phyloP scores from a whole-genome alignment of 2,888 invertebrate genomes.

The Sussaba pulchella region DNA sequence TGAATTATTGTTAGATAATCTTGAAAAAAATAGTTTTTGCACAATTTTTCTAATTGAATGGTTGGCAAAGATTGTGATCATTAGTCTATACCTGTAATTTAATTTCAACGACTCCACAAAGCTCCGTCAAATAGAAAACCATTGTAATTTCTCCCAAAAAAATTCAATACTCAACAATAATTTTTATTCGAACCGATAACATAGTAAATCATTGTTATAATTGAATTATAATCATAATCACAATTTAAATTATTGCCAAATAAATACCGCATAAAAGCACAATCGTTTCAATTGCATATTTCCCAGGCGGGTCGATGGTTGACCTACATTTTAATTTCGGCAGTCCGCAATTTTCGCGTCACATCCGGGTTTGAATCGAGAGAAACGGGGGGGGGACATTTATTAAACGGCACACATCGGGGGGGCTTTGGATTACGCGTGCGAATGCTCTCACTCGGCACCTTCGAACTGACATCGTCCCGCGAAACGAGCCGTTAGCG shows the following conservation, averaged over 20 bases:
- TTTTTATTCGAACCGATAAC: background rate
- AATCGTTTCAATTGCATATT: too few relatives aligned
- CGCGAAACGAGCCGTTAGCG: constrained; percentile 7
- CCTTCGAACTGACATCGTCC: constrained; percentile 22
- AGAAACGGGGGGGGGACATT: constrained; percentile 3
- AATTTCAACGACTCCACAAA: too few relatives aligned
- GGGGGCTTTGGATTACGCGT: constrained; percentile 27
- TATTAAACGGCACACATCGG: constrained; percentile 12
- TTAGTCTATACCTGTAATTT: too few relatives aligned
- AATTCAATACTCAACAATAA: too few relatives aligned
- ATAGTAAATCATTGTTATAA: constrained; percentile 12
- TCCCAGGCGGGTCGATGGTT: too few relatives aligned
- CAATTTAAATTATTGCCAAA: background rate
- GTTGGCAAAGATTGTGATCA: background rate
- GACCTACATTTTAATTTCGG: constrained; percentile 49
- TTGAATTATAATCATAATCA: background rate
- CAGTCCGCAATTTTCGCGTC: constrained; percentile 16
- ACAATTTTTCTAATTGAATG: background rate
- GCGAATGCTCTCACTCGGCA: constrained; percentile 24
- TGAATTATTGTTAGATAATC: background rate
- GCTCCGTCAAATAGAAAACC: too few relatives aligned
- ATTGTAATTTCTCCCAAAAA: too few relatives aligned
- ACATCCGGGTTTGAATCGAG: constrained; percentile 44
- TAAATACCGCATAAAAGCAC: too few relatives aligned
- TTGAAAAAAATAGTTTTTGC: background rate